A percentile compares a stretch with the other conserved stretches of the same genome.
These are phyloP conservation scores for Clarias pachynema DNA, from an alignment of 2,797 vertebrate species.

Conservation along the genomic window DNA sequence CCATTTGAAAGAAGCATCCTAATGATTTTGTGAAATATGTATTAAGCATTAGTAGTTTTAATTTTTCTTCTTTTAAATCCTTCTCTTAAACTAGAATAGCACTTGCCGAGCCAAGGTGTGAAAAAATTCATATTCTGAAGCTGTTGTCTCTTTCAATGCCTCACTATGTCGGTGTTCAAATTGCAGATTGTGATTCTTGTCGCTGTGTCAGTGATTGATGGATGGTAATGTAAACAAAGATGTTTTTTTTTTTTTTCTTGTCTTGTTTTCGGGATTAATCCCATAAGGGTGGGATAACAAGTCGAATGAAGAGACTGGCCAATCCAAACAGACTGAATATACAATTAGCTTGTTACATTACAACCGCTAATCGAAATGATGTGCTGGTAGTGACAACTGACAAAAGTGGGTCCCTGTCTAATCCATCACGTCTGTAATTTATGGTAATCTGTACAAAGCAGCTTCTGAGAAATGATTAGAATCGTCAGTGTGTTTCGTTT, in stretches of 20 bases:
- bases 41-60: conserved; percentile 54
- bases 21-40: conserved; percentile 54
- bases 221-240: not conserved
- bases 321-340: not conserved
- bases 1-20: conserved; percentile 11
- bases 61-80: conserved; percentile 16
- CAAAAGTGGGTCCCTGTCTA: not conserved
- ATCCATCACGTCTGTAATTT: conserved; percentile 7
- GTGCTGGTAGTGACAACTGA: not conserved
- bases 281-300: not conserved
- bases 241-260: not conserved
- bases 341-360: not conserved
- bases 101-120: conserved; percentile 54
- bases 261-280: not conserved
- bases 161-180: conserved; percentile 36
- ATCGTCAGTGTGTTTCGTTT: not conserved
- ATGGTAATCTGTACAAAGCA: not conserved
- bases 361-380: not conserved
- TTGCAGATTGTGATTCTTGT: conserved; percentile 24
- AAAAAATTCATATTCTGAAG: conserved; percentile 39
- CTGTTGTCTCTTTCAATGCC: conserved; percentile 39
- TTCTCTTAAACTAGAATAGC: conserved; percentile 49
- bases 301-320: not conserved
- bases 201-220: not conserved
- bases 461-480: not conserved